Percentiles rank a stretch among this genome's conserved stretches.
Conservation (phyloP, 2,113 vertebrate genomes). For the Phylloscopus trochilus region DNA sequence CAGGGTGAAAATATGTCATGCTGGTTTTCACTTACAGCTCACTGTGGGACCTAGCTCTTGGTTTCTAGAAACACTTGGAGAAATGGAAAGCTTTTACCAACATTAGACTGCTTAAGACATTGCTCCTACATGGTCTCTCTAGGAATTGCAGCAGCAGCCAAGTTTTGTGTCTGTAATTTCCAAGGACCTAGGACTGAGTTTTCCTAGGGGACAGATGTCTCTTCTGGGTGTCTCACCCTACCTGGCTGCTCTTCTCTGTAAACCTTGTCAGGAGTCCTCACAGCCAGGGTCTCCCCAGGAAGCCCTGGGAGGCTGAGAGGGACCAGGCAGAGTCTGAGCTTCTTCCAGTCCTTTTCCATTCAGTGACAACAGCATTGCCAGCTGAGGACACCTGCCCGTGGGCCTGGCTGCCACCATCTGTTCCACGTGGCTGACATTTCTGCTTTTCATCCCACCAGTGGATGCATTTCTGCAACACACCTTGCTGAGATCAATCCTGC, state of each 20-base stretch:
- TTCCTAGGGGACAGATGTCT: neutral
- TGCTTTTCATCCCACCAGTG: neutral
- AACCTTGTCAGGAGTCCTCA: neutral
- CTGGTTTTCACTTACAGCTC: neutral
- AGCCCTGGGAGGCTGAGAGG: neutral
- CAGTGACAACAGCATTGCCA: neutral
- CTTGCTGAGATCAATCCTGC: neutral
- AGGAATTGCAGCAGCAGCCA: neutral
- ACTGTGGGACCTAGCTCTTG: neutral
- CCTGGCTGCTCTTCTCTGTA: neutral
- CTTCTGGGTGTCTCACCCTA: neutral
- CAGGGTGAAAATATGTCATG: neutral
- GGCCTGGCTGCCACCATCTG: neutral
- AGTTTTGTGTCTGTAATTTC: neutral
- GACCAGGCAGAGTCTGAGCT: neutral
- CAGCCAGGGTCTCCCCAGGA: neutral
- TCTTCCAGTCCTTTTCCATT: neutral
- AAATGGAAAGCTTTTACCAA: neutral
- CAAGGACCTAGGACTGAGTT: neutral
- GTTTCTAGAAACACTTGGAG: neutral
- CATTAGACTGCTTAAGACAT: neutral
- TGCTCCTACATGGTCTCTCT: neutral
- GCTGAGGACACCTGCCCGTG: fast-evolving
- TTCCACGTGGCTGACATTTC: neutral
- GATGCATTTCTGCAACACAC: neutral